These are phyloP conservation scores for Butorides virescens DNA, from an alignment of 2,113 vertebrate species.

Conservation along the genomic window DNA sequence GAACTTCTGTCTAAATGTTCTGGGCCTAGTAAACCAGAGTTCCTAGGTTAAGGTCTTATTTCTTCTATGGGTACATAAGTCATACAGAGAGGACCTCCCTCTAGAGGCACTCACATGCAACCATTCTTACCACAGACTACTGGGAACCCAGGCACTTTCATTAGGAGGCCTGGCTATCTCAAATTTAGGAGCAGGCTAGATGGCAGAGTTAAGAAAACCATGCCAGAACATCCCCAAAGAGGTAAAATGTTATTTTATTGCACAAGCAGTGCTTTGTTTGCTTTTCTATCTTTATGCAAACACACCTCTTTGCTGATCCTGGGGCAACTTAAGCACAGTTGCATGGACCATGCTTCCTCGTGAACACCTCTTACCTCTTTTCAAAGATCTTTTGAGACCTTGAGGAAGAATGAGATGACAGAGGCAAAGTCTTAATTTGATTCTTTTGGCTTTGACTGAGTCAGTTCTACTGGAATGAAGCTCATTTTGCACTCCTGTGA, in stretches of 20 bases:
- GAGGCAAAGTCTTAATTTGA: not conserved
- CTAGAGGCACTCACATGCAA: not conserved
- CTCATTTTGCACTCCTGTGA: not conserved
- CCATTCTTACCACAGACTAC: not conserved
- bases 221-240: not conserved
- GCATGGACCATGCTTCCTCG: not conserved
- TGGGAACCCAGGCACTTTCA: not conserved
- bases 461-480: not conserved
- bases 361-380: not conserved
- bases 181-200: not conserved
- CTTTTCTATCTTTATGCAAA: not conserved
- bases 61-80: not conserved
- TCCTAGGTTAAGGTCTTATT: not conserved
- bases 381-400: not conserved
- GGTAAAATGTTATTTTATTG: not conserved
- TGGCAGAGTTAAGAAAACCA: not conserved
- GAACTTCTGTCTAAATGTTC: not conserved
- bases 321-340: not conserved
- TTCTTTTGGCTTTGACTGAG: not conserved
- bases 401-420: not conserved
- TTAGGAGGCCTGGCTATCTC: not conserved
- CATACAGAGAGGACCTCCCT: not conserved
- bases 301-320: not conserved
- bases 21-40: not conserved
- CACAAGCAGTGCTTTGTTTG: not conserved